These are phyloP conservation scores for Anthoscopus minutus DNA, from an alignment of 2,113 vertebrate species.

Conservation along the genomic window DNA sequence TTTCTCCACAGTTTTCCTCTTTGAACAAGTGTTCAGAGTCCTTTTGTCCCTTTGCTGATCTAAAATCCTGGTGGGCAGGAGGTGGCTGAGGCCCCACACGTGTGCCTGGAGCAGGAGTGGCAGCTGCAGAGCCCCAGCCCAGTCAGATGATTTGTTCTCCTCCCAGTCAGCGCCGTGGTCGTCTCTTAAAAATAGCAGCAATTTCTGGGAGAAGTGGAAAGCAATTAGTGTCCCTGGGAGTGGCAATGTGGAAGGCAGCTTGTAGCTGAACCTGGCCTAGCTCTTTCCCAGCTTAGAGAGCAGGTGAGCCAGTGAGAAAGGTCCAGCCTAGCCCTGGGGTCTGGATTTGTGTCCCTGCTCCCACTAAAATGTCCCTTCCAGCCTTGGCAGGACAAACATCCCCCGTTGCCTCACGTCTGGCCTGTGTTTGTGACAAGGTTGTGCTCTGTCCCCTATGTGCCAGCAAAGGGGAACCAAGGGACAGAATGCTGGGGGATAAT, in stretches of 20 bases:
- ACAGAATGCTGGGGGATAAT: neutral
- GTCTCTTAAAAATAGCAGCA: constrained; percentile 40
- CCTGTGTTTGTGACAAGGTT: neutral
- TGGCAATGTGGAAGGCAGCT: neutral
- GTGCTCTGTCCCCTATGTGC: neutral
- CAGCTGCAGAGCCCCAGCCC: neutral
- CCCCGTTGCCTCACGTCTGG: neutral
- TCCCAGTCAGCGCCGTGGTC: neutral
- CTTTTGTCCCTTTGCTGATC: neutral
- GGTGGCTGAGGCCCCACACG: neutral
- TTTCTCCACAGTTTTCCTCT: neutral
- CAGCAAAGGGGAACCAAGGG: neutral
- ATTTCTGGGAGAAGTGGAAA: constrained; percentile 5
- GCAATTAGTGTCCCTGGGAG: constrained; percentile 50
- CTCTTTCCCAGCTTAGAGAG: neutral
- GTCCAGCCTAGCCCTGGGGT: neutral
- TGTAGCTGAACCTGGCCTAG: neutral
- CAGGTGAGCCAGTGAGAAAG: neutral
- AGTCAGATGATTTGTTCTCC: neutral
- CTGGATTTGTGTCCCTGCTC: neutral
- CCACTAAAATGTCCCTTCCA: neutral
- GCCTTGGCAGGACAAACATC: neutral
- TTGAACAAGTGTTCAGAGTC: neutral
- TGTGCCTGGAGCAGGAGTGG: neutral
- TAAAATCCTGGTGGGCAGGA: neutral